Evolutionary conservation across 2,797 vertebrate species (phyloP), one percentile per base, ranked within the genome.

Genomic region (Scolopax rusticola): DNA sequence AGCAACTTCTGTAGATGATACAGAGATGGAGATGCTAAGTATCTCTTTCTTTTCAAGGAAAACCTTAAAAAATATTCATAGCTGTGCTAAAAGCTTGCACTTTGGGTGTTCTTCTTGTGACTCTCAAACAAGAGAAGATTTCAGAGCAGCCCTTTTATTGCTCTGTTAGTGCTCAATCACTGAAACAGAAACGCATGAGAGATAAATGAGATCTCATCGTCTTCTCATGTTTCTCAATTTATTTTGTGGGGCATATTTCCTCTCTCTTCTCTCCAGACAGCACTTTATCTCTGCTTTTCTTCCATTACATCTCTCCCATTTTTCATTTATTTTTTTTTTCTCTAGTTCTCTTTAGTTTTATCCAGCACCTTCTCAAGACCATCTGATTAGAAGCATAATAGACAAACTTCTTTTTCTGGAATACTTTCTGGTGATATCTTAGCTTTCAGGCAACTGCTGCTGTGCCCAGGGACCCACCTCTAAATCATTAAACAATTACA

Each of bases 211-310:
- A 82, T 82, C 80, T 92, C 84, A 54, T 94, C 6, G 27, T 84
- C 87, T 88, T 71, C 85, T 95, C 79, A 23, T 95, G 90, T 93
- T 94, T 93, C 95, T 94, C 94, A 86, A 91, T 97, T 95, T 94
- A 88, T 93, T 95, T 94, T 1, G 9, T 41, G 59, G 79, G 82
- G 69, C 65, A 68, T 76, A 84, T 95, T 96, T 96, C 87, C 77
- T 86, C 73, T 33, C 87, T 84, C 64, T 65, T 87, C 63, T 93
- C 92, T 84, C 79, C 87, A 85, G 89, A 88, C 79, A 95, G 63
- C 64, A 51, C 71, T 95, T 94, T 87, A 95, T 96, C 90, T 95
- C 73, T 56, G 89, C 75, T 92, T 93, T 95, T 90, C 80, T 80
- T 90, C 93, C 70, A 95, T 94, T 94, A 79, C 59, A 85, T 63